Percentiles rank a stretch among this genome's conserved stretches.
These are phyloP conservation scores for Harpegnathos saltator DNA, from an alignment of 1,140 invertebrate genomes.

Conservation along the genomic window DNA sequence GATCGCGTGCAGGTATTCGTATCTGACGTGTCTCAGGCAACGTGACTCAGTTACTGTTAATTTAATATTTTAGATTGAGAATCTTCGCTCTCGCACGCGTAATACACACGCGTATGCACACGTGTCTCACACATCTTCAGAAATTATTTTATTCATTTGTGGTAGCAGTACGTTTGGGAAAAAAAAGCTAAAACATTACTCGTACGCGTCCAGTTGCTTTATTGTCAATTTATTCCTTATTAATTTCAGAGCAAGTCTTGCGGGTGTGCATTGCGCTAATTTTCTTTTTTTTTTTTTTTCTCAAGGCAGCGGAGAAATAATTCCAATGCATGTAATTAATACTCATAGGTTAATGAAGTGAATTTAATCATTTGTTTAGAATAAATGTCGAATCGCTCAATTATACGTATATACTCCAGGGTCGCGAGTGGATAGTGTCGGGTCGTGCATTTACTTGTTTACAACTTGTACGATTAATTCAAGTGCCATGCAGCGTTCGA, in stretches of 20 bases:
- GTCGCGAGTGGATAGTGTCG: not conserved
- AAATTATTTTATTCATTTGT: not conserved
- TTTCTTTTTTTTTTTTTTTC: not conserved
- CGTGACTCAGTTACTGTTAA: not conserved
- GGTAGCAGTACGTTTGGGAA: not conserved
- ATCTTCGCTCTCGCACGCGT: not conserved
- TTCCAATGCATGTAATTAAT: not conserved
- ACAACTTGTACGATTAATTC: not conserved
- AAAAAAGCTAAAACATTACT: not conserved
- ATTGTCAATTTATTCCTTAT: not conserved
- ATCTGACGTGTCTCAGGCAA: not conserved
- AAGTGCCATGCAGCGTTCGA: constrained; percentile 20
- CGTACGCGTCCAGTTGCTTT: not conserved
- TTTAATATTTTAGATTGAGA: not conserved
- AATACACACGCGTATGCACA: too few species aligned
- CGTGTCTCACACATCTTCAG: not conserved
- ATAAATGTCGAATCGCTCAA: not conserved
- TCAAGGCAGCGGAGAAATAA: too few species aligned
- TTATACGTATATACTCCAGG: not conserved
- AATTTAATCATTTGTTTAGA: not conserved
- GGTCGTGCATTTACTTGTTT: not conserved
- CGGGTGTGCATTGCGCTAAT: not conserved
- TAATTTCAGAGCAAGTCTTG: not conserved
- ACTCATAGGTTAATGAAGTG: not conserved
- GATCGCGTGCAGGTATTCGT: not conserved